A percentile compares a stretch with the other conserved stretches of the same genome.
phyloP scores from a whole-genome alignment of 2,888 invertebrate species.

The Himalopsyche kuldschensis region DNA sequence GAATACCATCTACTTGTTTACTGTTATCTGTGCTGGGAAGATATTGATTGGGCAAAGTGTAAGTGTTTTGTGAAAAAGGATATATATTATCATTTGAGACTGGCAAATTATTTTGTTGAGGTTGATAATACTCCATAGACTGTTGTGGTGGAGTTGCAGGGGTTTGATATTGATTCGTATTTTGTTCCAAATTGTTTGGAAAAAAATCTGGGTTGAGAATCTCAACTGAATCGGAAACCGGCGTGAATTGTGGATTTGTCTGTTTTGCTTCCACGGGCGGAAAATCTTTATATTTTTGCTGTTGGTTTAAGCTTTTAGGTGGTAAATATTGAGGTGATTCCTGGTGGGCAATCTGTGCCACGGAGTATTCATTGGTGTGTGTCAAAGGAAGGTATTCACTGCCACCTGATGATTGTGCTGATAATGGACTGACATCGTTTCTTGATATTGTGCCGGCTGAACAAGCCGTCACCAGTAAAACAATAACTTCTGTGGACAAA shows the following conservation, averaged over 20 bases:
- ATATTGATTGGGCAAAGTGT: neutral
- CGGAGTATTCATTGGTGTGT: neutral
- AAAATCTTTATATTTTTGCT: neutral
- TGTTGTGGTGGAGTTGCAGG: neutral
- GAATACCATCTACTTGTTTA: neutral
- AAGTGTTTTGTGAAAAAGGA: neutral
- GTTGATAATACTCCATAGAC: neutral
- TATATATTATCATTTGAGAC: neutral
- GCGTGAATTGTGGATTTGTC: neutral
- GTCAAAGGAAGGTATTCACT: neutral
- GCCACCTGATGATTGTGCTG: neutral
- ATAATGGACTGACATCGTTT: neutral
- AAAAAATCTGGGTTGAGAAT: neutral
- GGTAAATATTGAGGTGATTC: neutral
- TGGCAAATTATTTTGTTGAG: neutral
- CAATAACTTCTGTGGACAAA: neutral
- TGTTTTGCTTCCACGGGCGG: neutral
- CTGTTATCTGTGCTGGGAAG: neutral
- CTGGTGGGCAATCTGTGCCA: neutral
- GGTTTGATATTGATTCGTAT: neutral
- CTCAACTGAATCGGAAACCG: neutral
- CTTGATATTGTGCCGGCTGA: neutral
- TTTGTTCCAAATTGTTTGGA: neutral
- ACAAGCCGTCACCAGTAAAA: neutral
- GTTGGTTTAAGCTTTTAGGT: neutral